Percentiles rank a stretch among this genome's conserved stretches.
Evolutionary conservation across 1,140 invertebrate genomes (phyloP).

Genomic region (Metaphire vulgaris): DNA sequence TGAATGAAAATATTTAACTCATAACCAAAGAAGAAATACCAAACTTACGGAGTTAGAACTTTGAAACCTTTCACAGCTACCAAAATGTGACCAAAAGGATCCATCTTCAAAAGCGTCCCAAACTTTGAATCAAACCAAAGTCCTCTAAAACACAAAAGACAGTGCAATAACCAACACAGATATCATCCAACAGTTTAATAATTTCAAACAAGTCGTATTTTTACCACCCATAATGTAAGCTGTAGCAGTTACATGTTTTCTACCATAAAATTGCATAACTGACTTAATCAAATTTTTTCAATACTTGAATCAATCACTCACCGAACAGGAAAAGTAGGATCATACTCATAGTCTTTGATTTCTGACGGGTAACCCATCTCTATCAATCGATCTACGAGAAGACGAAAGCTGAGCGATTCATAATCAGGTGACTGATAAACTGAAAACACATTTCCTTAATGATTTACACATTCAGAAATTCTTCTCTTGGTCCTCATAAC

Average conservation of each 20-base stretch:
- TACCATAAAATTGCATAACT: too few relatives aligned
- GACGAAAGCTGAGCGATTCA: conserved; percentile 85
- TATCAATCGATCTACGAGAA: conserved; percentile 82
- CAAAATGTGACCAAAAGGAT: conserved; percentile 95
- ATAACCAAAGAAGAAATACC: conserved; percentile 6
- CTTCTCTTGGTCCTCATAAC: too few relatives aligned
- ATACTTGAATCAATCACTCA: conserved; percentile 54
- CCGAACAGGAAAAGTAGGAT: conserved; percentile 91
- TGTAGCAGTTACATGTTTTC: too few relatives aligned
- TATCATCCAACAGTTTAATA: too few relatives aligned
- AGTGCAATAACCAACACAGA: too few relatives aligned
- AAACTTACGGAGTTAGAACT: conserved; percentile 89
- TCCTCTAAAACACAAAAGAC: conserved; percentile 60
- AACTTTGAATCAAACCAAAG: conserved; percentile 96
- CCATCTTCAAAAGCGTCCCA: conserved; percentile 95
- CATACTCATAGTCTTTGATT: conserved; percentile 89
- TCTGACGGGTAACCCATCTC: conserved; percentile 87
- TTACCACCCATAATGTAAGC: too few relatives aligned
- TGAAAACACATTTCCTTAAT: too few relatives aligned
- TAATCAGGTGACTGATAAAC: conserved; percentile 94
- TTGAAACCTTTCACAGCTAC: conserved; percentile 92
- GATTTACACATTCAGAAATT: too few relatives aligned
- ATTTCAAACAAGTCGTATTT: too few relatives aligned
- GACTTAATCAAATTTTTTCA: too few relatives aligned
- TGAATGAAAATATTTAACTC: too few relatives aligned